A percentile compares a stretch with the other conserved stretches of the same genome.
phyloP scores from a whole-genome alignment of 2,797 vertebrate species.

The Chelon auratus region DNA sequence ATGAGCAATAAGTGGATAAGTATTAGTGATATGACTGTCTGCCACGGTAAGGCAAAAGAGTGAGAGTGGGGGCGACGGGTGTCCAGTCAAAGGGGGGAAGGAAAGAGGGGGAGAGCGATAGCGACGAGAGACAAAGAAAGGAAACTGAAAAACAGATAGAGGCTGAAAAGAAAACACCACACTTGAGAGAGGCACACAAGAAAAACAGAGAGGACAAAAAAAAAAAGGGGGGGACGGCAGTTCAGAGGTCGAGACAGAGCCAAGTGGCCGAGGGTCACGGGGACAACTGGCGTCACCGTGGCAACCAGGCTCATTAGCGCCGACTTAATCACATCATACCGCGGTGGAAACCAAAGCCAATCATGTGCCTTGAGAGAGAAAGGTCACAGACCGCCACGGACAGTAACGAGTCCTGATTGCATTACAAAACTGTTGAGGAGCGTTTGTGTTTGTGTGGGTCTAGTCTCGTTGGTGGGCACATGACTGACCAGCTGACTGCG shows the following conservation, averaged over 20 bases:
- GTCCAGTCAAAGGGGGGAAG: slow-evolving; percentile 1
- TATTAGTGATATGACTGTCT: slow-evolving; percentile 46
- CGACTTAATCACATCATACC: slow-evolving; percentile 57
- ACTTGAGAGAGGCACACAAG: neutral
- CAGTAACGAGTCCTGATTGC: slow-evolving; percentile 56
- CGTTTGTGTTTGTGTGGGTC: slow-evolving; percentile 45
- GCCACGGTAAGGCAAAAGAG: slow-evolving; percentile 5
- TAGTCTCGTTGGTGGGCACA: slow-evolving; percentile 20
- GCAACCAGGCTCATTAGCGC: slow-evolving; percentile 63
- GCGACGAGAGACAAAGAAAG: slow-evolving; percentile 37
- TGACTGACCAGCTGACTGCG: slow-evolving; percentile 7
- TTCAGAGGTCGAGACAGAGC: slow-evolving; percentile 35
- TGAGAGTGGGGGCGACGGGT: neutral
- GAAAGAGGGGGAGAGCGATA: slow-evolving; percentile 2
- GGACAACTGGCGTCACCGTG: slow-evolving; percentile 45
- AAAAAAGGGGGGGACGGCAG: neutral
- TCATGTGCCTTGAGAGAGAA: slow-evolving; percentile 54
- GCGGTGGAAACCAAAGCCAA: slow-evolving; percentile 45
- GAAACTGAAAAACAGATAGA: slow-evolving; percentile 32
- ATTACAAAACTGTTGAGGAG: slow-evolving; percentile 49
- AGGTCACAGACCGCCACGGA: slow-evolving; percentile 50
- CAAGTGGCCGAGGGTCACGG: slow-evolving; percentile 37
- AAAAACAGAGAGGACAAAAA: neutral
- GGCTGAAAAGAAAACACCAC: slow-evolving; percentile 35
- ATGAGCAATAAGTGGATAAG: slow-evolving; percentile 62